Evolutionary conservation across 2,113 vertebrate species (phyloP), one percentile per base, ranked within the genome.

Genomic region (Sapayoa aenigma): DNA sequence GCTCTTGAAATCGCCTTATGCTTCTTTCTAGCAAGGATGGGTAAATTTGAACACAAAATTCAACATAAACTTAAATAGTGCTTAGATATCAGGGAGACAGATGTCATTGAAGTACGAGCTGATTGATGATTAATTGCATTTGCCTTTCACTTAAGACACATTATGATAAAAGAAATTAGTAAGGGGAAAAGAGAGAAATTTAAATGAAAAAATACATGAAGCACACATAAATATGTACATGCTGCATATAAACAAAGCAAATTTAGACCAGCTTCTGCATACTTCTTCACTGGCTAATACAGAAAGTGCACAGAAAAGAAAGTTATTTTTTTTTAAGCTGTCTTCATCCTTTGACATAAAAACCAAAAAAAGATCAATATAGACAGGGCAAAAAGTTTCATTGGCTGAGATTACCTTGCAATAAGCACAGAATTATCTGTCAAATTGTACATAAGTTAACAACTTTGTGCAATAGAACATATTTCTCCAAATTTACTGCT

Each of bases 101-200:
- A 92, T 96, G 93, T 90, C 86, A 90, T 41, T 56, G 76, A 95
- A 95, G 78, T 84, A 89, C 49, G 90, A 60, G 83, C 41, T 68
- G 49, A 44, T 65, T 84, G 90, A 92, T 96, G 90, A 95, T 90
- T 96, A 90, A 97, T 96, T 96, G 92, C 93, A 80, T 94, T 94
- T 94, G 90, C 53, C 86, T 93, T 97, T 96, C 88, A 87, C 79
- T 94, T 95, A 89, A 83, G 94, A 96, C 65, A 93, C 1, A 15
- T 50, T 74, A 47, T 86, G 85, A 93, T 89, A 90, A 94, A 95
- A 94, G 59, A 79, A 95, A 74, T 72, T 90, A 91, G 86, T 89
- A 93, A 93, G 62, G 46, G 41, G 62, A 89, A 94, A 93, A 95
- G 73, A 89, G 55, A 92, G 66, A 96, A 56, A 92, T 95, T 81